These are phyloP conservation scores for Sialia sialis DNA, from an alignment of 2,113 vertebrate species.

Conservation along the genomic window DNA sequence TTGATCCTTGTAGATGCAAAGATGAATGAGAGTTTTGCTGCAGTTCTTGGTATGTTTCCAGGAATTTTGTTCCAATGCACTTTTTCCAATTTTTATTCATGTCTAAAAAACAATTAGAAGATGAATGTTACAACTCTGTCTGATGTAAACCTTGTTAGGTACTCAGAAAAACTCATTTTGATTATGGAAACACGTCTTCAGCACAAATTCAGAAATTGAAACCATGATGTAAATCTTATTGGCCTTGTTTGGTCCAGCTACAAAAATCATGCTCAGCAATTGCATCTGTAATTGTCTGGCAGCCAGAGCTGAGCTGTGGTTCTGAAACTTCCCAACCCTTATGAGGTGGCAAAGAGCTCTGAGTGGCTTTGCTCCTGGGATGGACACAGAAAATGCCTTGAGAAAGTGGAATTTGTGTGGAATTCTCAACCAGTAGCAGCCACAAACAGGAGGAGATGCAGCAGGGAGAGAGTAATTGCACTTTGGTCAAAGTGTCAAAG, in stretches of 20 bases:
- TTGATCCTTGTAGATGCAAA: not conserved
- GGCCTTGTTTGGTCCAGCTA: not conserved
- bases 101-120: not conserved
- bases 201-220: not conserved
- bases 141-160: not conserved
- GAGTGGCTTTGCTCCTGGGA: not conserved
- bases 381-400: not conserved
- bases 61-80: not conserved
- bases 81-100: not conserved
- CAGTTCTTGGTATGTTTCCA: not conserved
- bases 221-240: not conserved
- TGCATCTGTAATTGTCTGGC: not conserved
- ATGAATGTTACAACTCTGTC: not conserved
- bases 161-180: not conserved
- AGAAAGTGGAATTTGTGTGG: not conserved
- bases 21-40: not conserved
- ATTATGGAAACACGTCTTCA: not conserved
- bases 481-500: not conserved
- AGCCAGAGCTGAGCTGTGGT: not conserved
- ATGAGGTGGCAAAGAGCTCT: not conserved
- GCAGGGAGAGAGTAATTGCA: not conserved
- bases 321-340: not conserved
- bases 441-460: not conserved
- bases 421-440: not conserved
- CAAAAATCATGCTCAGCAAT: not conserved